Evolutionary conservation across 2,888 invertebrate species (phyloP).

Genomic region (Brachylomia viminalis): DNA sequence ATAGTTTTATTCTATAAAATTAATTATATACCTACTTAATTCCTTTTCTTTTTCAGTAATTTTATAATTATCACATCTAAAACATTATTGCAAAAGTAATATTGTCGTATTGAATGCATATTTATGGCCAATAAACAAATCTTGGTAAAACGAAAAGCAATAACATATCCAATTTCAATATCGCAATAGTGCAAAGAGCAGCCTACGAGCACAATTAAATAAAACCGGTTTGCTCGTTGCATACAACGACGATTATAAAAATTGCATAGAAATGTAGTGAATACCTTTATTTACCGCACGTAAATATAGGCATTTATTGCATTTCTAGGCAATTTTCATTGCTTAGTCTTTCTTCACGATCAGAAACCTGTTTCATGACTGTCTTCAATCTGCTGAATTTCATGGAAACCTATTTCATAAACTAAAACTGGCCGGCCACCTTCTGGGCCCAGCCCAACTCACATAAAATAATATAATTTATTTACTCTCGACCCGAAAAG

Average conservation of each 20-base stretch:
- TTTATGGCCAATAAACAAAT: conserved; percentile 32
- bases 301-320: conserved; percentile 27
- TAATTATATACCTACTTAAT: too few relatives aligned
- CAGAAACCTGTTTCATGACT: not conserved
- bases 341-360: conserved; percentile 5
- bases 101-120: conserved; percentile 3
- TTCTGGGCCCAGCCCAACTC: too few relatives aligned
- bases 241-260: conserved; percentile 42
- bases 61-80: not conserved
- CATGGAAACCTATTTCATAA: not conserved
- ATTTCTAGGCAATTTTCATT: conserved; percentile 28
- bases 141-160: conserved; percentile 33
- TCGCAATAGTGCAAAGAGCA: conserved; percentile 59
- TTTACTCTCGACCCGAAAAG: too few relatives aligned
- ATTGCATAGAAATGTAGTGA: conserved; percentile 40
- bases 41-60: not conserved
- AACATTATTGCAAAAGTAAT: not conserved
- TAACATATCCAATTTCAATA: conserved; percentile 49
- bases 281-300: conserved; percentile 23
- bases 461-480: too few relatives aligned
- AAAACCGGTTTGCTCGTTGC: conserved; percentile 44
- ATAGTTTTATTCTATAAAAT: too few relatives aligned
- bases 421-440: too few relatives aligned
- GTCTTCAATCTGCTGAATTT: not conserved
- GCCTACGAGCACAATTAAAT: conserved; percentile 33